Evolutionary conservation across 2,113 vertebrate genomes (phyloP).

Genomic region (Pangasianodon hypophthalmus): DNA sequence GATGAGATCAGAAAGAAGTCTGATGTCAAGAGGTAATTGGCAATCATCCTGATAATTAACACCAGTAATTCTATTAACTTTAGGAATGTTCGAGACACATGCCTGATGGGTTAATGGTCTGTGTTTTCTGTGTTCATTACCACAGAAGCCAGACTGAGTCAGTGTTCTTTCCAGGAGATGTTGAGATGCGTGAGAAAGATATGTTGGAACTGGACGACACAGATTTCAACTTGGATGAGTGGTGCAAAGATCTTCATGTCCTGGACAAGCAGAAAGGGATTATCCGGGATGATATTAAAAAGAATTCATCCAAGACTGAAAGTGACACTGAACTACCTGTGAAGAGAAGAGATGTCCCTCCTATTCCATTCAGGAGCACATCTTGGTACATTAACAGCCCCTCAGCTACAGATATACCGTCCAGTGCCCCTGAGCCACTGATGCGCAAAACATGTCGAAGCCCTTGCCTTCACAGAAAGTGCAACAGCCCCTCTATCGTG

Average conservation of each 20-base stretch:
- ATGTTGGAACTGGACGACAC: constrained; percentile 61
- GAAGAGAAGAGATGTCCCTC: constrained; percentile 74
- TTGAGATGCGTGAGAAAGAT: constrained; percentile 63
- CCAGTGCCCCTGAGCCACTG: constrained; percentile 67
- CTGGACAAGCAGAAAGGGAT: constrained; percentile 77
- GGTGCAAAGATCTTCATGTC: constrained; percentile 69
- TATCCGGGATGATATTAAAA: constrained; percentile 63
- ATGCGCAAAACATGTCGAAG: constrained; percentile 65
- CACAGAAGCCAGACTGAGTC: constrained; percentile 64
- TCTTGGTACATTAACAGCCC: constrained; percentile 81
- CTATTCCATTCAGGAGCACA: constrained; percentile 84
- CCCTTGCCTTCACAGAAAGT: constrained; percentile 63
- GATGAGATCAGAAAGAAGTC: constrained; percentile 86
- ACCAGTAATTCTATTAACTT: constrained; percentile 20
- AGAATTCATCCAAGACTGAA: constrained; percentile 53
- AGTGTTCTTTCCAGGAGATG: constrained; percentile 68
- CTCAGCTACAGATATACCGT: constrained; percentile 68
- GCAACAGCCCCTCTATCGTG: constrained; percentile 68
- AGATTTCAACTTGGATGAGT: constrained; percentile 62
- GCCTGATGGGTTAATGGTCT: constrained; percentile 24
- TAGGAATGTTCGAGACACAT: constrained; percentile 1
- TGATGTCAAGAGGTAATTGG: constrained; percentile 79
- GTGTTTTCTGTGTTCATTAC: constrained; percentile 38
- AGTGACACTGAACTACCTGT: constrained; percentile 58
- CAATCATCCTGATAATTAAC: constrained; percentile 7